Conservation (phyloP, 2,888 invertebrate species). For the Pristionchus japonicus region DNA sequence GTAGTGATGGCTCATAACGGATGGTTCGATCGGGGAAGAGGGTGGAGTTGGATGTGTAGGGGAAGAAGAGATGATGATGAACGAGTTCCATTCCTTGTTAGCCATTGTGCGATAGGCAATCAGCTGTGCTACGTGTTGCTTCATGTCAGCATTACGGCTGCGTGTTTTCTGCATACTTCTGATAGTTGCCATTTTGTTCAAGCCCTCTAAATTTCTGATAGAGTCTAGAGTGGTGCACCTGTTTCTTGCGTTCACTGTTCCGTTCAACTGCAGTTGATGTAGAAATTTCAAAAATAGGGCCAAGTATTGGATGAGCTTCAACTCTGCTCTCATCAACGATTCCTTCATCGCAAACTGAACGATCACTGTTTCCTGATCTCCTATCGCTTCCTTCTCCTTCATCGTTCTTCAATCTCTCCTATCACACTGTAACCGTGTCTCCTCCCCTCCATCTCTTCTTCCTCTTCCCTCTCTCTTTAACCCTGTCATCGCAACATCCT, state of each 20-base stretch:
- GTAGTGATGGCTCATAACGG: not conserved
- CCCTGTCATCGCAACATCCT: conserved; percentile 3
- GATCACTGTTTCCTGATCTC: not conserved
- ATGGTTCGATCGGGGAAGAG: not conserved
- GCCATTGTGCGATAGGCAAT: not conserved
- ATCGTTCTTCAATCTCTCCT: not conserved
- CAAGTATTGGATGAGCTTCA: no score
- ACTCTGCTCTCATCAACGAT: no score
- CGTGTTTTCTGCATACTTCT: not conserved
- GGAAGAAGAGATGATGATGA: not conserved
- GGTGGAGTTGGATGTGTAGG: not conserved
- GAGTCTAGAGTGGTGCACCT: no score
- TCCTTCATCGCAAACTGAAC: not conserved
- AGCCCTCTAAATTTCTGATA: no score
- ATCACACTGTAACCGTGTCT: not conserved
- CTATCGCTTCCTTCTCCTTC: not conserved
- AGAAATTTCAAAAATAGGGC: no score
- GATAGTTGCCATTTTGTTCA: no score
- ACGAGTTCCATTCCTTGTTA: conserved; percentile 15
- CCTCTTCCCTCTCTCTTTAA: not conserved
- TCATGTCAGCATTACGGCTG: not conserved
- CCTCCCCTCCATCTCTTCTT: not conserved
- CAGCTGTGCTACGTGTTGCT: not conserved
- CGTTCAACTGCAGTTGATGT: no score
- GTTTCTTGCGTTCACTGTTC: no score